These are phyloP conservation scores for Hetaerina titia DNA, from an alignment of 2,888 invertebrate species.

Conservation along the genomic window DNA sequence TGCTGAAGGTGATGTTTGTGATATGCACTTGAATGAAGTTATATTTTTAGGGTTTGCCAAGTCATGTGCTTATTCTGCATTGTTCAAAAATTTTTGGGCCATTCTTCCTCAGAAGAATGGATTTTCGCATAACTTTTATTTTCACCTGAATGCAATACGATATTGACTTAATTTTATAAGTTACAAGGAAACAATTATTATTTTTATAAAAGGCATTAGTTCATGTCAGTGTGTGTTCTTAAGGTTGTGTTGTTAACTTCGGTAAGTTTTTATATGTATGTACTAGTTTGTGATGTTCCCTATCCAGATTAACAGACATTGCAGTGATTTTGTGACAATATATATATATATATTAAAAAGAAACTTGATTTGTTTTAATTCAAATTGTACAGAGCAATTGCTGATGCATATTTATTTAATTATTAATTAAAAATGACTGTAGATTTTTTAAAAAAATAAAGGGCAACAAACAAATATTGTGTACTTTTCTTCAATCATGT, in stretches of 20 bases:
- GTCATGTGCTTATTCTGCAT: conserved; percentile 30
- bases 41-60: conserved; percentile 13
- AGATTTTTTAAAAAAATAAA: conserved; percentile 53
- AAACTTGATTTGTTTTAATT: conserved; percentile 34
- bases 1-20: conserved; percentile 42
- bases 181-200: conserved; percentile 51
- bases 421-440: conserved; percentile 41
- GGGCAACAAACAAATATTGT: background rate
- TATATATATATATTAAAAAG: background rate
- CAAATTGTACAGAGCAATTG: conserved; percentile 45
- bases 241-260: conserved; percentile 13
- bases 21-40: conserved; percentile 47
- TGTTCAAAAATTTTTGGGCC: background rate
- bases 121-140: background rate
- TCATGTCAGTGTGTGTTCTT: conserved; percentile 23
- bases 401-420: conserved; percentile 39
- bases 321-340: conserved; percentile 33
- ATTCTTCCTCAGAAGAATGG: background rate
- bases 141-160: background rate
- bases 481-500: background rate
- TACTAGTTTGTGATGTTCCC: background rate
- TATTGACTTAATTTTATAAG: conserved; percentile 60
- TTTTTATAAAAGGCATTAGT: conserved; percentile 37
- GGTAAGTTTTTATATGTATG: background rate
- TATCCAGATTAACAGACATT: background rate